Percentiles rank a stretch among this genome's conserved stretches.
phyloP scores from a whole-genome alignment of 2,113 vertebrate species.

The Gasterosteus nipponicus region DNA sequence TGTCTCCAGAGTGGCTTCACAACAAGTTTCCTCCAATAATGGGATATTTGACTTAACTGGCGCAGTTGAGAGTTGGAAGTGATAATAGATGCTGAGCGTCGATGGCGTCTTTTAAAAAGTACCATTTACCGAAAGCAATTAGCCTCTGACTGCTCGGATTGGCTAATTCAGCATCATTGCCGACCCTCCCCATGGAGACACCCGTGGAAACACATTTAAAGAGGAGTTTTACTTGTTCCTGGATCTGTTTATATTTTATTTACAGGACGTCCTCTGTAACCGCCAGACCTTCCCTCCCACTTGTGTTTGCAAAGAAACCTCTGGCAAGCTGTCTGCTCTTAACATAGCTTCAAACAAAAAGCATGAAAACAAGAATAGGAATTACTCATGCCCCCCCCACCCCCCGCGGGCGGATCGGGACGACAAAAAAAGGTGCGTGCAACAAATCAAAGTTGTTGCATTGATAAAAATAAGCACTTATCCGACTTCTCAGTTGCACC shows the following conservation, averaged over 20 bases:
- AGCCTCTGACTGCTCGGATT: neutral
- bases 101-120: neutral
- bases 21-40: constrained; percentile 25
- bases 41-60: constrained; percentile 1
- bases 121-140: neutral
- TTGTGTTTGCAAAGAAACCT: constrained; percentile 24
- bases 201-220: constrained; percentile 7
- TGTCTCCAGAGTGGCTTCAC: constrained; percentile 17
- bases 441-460: constrained; percentile 55
- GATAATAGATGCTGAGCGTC: neutral
- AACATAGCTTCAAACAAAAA: constrained; percentile 43
- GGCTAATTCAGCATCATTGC: constrained; percentile 7
- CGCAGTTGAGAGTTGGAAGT: constrained; percentile 1
- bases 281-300: constrained; percentile 11
- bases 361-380: constrained; percentile 18
- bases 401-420: constrained; percentile 25
- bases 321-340: constrained; percentile 13
- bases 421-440: constrained; percentile 39
- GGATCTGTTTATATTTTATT: constrained; percentile 16
- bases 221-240: neutral
- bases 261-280: constrained; percentile 5
- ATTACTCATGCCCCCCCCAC: constrained; percentile 19
- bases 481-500: constrained; percentile 48
- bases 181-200: neutral
- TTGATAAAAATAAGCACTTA: constrained; percentile 51